phyloP scores from a whole-genome alignment of 2,888 invertebrate genomes.

The Eristalis pertinax region DNA sequence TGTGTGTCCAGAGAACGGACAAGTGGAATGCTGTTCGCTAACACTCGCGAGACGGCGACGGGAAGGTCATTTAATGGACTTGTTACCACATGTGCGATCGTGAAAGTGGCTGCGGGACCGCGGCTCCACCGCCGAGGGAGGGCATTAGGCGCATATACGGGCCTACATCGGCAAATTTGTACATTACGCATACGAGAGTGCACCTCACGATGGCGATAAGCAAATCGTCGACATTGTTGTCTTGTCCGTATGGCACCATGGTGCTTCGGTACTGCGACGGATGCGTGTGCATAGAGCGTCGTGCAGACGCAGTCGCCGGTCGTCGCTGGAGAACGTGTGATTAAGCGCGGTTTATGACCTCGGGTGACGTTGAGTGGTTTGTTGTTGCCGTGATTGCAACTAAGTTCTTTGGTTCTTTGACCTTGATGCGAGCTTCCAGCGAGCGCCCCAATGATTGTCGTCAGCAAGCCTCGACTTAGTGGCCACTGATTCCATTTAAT shows the following conservation, averaged over 20 bases:
- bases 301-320: neutral
- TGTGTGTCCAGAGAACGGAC: slow-evolving; percentile 57
- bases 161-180: slow-evolving; percentile 34
- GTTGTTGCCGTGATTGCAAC: neutral
- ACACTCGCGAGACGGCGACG: slow-evolving; percentile 37
- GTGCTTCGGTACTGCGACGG: neutral
- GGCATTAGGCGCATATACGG: slow-evolving; percentile 26
- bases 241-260: neutral
- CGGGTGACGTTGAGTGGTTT: slow-evolving; percentile 61
- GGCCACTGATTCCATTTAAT: slow-evolving; percentile 61
- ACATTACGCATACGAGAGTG: slow-evolving; percentile 42
- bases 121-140: slow-evolving; percentile 16
- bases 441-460: neutral
- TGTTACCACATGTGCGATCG: slow-evolving; percentile 68
- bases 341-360: slow-evolving; percentile 67
- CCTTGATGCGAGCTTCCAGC: slow-evolving; percentile 24
- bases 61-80: slow-evolving; percentile 70
- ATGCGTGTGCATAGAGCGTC: slow-evolving; percentile 43
- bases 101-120: slow-evolving; percentile 48
- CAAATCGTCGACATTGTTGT: slow-evolving; percentile 65
- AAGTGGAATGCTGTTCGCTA: slow-evolving; percentile 70
- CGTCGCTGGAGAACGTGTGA: slow-evolving; percentile 43
- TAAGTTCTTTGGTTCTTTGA: slow-evolving; percentile 19
- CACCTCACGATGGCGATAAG: slow-evolving; percentile 67
- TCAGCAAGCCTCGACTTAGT: slow-evolving; percentile 44